Base-by-base conservation (phyloP, 2,888 invertebrate genomes). In the Caradrina clavipalpis region DNA sequence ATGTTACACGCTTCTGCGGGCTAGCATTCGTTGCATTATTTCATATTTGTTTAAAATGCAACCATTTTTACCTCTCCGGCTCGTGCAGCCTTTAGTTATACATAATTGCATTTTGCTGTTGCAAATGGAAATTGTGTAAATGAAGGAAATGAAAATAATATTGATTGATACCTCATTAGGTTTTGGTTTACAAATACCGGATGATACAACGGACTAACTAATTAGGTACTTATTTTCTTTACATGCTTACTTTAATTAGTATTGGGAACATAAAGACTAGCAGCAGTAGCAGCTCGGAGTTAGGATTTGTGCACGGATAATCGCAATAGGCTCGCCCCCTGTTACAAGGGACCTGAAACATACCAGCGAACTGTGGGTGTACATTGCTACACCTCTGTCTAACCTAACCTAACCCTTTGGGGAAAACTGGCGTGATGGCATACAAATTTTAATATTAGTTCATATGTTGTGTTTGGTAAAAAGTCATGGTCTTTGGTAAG, bases 1-100 rank as follows among this genome's bases (percentile, higher is more conserved):
- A 55, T 61, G 69, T 73, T 71, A 75, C 73, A 63, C 54, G 78
- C 51, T 61, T 59, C 55, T 69, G 56, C 55, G 49, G 61, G 57
- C 55, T 56, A 61, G 80, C 58, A 65, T 57, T 53, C 31, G 39
- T 63, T 47, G 54, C 55, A 62, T n/a, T n/a, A n/a, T n/a, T n/a
- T n/a, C n/a, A 58, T 39, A 55, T 77, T 66, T 54, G 26, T 55
- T 31, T 31, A 22, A 74, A 65, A 49, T 74, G 75, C 54, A 65
- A 64, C 15, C 7, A n/a, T 21, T 21, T 50, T 53, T 7, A 54
- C 47, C 15, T 68, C 47, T 49, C 15, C 35, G 8, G 7, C 11
- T 47, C 5, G 11, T 56, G 7, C 19, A 45, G 50, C 11, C 7
- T 45, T 53, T 53, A 56, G 50, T 21, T 56, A 57, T 22, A 31